A percentile compares a stretch with the other conserved stretches of the same genome.
phyloP scores from a whole-genome alignment of 2,113 vertebrate species.

The Picathartes gymnocephalus region DNA sequence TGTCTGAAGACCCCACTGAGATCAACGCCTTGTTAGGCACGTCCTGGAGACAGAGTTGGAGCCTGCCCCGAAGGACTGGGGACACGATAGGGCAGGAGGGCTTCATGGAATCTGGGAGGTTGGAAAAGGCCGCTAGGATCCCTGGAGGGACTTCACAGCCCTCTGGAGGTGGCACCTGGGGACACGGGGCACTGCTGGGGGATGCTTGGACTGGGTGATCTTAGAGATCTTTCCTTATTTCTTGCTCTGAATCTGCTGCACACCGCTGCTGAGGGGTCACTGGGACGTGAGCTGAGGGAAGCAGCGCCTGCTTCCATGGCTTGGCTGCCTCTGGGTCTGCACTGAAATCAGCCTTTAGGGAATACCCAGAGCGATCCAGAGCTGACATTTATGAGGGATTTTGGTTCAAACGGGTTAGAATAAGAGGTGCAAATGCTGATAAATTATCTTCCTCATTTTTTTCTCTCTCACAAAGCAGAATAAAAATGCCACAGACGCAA shows the following conservation, averaged over 20 bases:
- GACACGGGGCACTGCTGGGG: neutral
- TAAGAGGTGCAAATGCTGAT: neutral
- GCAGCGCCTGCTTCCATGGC: neutral
- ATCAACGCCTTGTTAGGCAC: neutral
- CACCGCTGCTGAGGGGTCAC: rapidly evolving
- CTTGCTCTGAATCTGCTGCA: neutral
- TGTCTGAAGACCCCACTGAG: neutral
- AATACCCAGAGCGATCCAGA: neutral
- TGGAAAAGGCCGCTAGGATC: neutral
- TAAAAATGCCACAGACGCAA: conserved; percentile 15
- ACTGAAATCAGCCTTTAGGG: neutral
- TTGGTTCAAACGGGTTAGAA: neutral
- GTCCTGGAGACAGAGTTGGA: neutral
- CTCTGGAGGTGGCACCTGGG: neutral
- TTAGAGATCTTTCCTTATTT: rapidly evolving
- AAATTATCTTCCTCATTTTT: neutral
- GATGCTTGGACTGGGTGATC: rapidly evolving
- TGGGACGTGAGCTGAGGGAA: neutral
- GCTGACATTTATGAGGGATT: neutral
- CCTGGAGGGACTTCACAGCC: rapidly evolving
- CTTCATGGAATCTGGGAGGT: rapidly evolving
- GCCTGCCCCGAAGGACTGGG: neutral
- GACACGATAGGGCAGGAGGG: neutral
- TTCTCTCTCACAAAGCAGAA: neutral
- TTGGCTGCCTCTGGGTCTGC: neutral